Conservation (phyloP, 1,140 invertebrate genomes). For the Conus ventricosus region DNA sequence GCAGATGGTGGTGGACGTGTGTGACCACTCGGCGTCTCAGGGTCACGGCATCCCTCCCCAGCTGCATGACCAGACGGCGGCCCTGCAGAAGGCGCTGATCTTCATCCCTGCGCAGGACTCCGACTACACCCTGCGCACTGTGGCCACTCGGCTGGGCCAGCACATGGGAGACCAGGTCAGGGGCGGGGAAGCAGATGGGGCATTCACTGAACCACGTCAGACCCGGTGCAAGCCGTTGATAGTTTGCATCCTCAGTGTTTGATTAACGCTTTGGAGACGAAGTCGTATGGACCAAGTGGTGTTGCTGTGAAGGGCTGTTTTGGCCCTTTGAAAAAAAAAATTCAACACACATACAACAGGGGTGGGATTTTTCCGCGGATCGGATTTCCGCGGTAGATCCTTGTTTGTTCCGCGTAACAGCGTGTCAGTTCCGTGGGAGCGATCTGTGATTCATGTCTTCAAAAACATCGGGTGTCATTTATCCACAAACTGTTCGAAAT, state of each 20-base stretch:
- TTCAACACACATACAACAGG: too few relatives aligned
- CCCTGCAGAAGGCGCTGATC: slow-evolving; percentile 85
- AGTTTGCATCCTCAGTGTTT: slow-evolving; percentile 77
- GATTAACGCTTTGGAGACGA: too few relatives aligned
- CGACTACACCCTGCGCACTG: slow-evolving; percentile 83
- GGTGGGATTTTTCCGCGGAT: too few relatives aligned
- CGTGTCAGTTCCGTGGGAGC: too few relatives aligned
- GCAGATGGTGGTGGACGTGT: slow-evolving; percentile 72
- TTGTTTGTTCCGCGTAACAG: too few relatives aligned
- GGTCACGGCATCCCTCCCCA: slow-evolving; percentile 71
- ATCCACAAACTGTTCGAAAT: too few relatives aligned
- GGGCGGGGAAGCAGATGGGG: slow-evolving; percentile 73
- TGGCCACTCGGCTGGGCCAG: slow-evolving; percentile 85
- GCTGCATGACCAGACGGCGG: slow-evolving; percentile 76
- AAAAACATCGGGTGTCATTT: too few relatives aligned
- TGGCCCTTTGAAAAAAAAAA: too few relatives aligned
- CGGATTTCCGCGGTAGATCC: too few relatives aligned
- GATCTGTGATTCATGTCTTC: too few relatives aligned
- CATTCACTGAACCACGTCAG: slow-evolving; percentile 46
- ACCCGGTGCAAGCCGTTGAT: slow-evolving; percentile 79
- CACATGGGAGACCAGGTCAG: slow-evolving; percentile 82
- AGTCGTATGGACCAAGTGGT: too few relatives aligned
- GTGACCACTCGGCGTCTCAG: slow-evolving; percentile 61
- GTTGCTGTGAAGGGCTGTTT: too few relatives aligned
- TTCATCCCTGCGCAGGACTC: slow-evolving; percentile 83